Conservation (phyloP, 2,113 vertebrate species). For the Callithrix jacchus region DNA sequence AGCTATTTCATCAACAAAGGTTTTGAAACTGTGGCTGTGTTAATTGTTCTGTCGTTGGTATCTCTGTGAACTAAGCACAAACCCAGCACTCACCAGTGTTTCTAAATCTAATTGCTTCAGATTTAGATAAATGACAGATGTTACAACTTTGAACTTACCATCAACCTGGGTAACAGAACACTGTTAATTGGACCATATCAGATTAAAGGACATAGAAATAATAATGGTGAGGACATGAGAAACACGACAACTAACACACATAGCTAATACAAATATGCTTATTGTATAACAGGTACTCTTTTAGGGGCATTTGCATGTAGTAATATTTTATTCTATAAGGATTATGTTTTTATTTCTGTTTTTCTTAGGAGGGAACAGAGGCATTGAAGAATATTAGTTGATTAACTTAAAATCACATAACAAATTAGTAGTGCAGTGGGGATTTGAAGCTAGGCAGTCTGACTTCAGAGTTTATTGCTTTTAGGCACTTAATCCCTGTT, state of each 20-base stretch:
- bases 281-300: background rate
- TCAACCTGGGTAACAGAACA: background rate
- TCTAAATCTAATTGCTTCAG: background rate
- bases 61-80: background rate
- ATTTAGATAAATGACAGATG: background rate
- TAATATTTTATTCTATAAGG: background rate
- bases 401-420: background rate
- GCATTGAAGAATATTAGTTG: background rate
- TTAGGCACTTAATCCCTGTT: background rate
- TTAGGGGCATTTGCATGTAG: background rate
- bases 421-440: background rate
- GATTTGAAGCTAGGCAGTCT: background rate
- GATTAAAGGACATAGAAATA: background rate
- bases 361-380: background rate
- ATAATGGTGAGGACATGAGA: background rate
- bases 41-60: background rate
- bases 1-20: background rate
- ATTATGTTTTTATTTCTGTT: constrained; percentile 18
- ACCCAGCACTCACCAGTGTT: background rate
- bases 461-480: background rate
- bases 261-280: background rate
- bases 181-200: background rate
- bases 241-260: background rate
- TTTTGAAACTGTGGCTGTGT: background rate
- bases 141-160: background rate